phyloP scores from a whole-genome alignment of 1,140 invertebrate species.

The Pentalonia nigronervosa region DNA sequence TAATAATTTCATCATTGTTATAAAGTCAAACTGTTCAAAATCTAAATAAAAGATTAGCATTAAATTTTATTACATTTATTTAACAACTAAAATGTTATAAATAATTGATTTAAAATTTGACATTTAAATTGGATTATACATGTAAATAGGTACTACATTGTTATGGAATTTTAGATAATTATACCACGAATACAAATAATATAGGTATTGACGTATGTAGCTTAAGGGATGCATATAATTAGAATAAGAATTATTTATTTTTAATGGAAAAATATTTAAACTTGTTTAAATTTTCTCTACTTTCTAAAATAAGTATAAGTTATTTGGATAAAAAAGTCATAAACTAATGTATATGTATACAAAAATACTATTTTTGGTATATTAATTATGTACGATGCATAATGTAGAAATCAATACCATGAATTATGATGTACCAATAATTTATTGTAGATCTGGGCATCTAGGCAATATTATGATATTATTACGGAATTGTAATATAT shows the following conservation, averaged over 20 bases:
- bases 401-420: background rate
- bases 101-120: background rate
- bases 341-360: background rate
- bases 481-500: background rate
- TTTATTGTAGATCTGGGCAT: background rate
- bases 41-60: background rate
- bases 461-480: background rate
- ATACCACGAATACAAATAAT: background rate
- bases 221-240: conserved; percentile 25
- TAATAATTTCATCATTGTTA: background rate
- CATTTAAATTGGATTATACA: background rate
- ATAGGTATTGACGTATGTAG: background rate
- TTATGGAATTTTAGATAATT: background rate
- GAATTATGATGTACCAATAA: background rate
- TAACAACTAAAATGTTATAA: too few species aligned
- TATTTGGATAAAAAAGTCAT: background rate
- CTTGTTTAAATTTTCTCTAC: conserved; percentile 16
- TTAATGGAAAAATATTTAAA: background rate
- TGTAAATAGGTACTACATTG: background rate
- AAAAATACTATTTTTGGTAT: background rate
- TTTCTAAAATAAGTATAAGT: conserved; percentile 7
- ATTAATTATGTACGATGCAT: background rate
- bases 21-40: background rate
- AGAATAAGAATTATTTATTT: background rate
- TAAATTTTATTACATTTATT: background rate